Percentiles rank a stretch among this genome's conserved stretches.
Conservation (phyloP, 1,140 invertebrate genomes). For the Drosophila sproati region DNA sequence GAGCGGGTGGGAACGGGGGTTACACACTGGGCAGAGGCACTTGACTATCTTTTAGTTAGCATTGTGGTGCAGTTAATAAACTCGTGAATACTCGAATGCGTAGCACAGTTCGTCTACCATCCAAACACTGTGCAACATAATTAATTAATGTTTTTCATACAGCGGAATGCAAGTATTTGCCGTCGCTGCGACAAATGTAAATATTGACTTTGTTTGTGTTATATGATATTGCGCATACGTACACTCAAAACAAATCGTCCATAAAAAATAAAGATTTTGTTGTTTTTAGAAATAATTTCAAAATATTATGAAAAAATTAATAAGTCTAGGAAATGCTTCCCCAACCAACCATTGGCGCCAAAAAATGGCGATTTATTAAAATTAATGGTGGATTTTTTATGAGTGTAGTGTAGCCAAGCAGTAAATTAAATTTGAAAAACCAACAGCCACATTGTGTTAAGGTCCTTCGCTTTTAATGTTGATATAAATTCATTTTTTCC, state of each 20-base stretch:
- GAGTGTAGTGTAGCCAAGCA: constrained; percentile 20
- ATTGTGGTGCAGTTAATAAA: constrained; percentile 51
- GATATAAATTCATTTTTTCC: constrained; percentile 50
- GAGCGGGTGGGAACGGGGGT: constrained; percentile 27
- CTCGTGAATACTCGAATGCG: constrained; percentile 35
- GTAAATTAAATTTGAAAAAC: constrained; percentile 41
- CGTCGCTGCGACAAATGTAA: constrained; percentile 43
- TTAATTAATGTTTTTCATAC: constrained; percentile 73
- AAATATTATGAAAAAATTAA: too few species aligned
- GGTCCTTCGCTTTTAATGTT: constrained; percentile 50
- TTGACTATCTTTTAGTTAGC: constrained; percentile 33
- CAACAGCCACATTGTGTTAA: constrained; percentile 8
- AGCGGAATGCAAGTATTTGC: constrained; percentile 55
- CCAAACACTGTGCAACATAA: constrained; percentile 40
- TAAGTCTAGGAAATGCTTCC: too few species aligned
- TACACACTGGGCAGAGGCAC: constrained; percentile 36
- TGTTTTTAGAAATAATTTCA: too few species aligned
- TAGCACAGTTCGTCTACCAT: constrained; percentile 11
- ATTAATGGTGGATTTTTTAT: too few species aligned
- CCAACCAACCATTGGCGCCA: too few species aligned
- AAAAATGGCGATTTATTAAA: too few species aligned
- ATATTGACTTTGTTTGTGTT: constrained; percentile 47
- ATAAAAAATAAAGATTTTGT: too few species aligned
- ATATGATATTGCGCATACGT: constrained; percentile 55
- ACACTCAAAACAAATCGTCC: too few species aligned